Evolutionary conservation across 2,888 invertebrate genomes (phyloP).

Genomic region (Germaria angustata): DNA sequence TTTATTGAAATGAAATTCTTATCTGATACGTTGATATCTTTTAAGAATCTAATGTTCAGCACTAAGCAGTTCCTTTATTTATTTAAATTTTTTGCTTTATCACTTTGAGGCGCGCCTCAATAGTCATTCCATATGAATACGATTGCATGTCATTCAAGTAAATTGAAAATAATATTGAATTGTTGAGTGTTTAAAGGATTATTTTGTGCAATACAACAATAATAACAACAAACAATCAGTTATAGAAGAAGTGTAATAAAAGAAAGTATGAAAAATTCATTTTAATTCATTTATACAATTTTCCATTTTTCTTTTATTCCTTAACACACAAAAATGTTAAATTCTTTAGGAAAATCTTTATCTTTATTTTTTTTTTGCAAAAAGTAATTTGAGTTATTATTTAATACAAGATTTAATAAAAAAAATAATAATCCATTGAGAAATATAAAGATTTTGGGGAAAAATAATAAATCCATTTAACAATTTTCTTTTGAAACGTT

Average conservation of each 20-base stretch:
- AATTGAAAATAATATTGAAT: slow-evolving; percentile 66
- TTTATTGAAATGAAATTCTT: too few relatives aligned
- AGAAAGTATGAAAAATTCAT: slow-evolving; percentile 33
- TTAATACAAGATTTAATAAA: slow-evolving; percentile 14
- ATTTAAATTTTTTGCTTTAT: too few relatives aligned
- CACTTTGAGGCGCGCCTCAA: neutral
- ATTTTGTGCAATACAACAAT: slow-evolving; percentile 53
- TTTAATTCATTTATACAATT: slow-evolving; percentile 57
- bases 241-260: slow-evolving; percentile 28
- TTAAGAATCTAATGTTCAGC: too few relatives aligned
- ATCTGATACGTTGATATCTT: too few relatives aligned
- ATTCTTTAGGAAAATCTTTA: slow-evolving; percentile 46
- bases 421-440: neutral
- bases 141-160: slow-evolving; percentile 65
- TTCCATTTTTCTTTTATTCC: slow-evolving; percentile 10
- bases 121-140: slow-evolving; percentile 17
- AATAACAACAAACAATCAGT: neutral
- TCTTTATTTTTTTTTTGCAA: neutral
- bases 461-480: neutral
- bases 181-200: slow-evolving; percentile 66
- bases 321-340: slow-evolving; percentile 23
- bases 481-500: neutral
- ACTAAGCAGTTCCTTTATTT: too few relatives aligned
- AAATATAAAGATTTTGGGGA: neutral
- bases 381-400: slow-evolving; percentile 39